These are phyloP conservation scores for Epinotia demarniana DNA, from an alignment of 2,888 invertebrate genomes.

Conservation along the genomic window DNA sequence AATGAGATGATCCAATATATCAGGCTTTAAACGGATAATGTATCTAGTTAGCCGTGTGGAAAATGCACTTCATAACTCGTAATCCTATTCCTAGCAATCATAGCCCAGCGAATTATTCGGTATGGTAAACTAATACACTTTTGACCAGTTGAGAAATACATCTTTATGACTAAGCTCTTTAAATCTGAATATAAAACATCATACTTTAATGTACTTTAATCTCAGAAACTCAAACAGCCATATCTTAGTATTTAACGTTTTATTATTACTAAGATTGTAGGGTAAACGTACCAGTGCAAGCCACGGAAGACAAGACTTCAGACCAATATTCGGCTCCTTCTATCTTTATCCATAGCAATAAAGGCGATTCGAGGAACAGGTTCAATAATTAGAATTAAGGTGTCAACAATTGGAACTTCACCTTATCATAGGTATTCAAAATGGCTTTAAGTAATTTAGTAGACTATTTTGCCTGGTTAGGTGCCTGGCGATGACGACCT, in stretches of 20 bases:
- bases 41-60: constrained; percentile 34
- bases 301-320: no score
- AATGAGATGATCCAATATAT: constrained; percentile 30
- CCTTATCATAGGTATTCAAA: not conserved
- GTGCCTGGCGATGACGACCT: not conserved
- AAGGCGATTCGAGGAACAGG: no score
- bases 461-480: not conserved
- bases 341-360: no score
- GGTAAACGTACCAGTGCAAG: not conserved
- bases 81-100: constrained; percentile 17
- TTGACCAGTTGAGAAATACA: no score
- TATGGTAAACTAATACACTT: constrained; percentile 17
- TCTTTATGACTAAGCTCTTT: not conserved
- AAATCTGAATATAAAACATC: not conserved
- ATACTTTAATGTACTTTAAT: not conserved
- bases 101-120: not conserved
- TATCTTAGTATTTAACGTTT: not conserved
- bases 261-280: not conserved
- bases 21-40: constrained; percentile 32
- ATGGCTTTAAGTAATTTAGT: not conserved
- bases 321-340: no score
- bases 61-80: constrained; percentile 15
- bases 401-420: no score
- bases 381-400: no score
- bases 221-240: not conserved